A percentile compares a stretch with the other conserved stretches of the same genome.
Evolutionary conservation across 2,113 vertebrate species (phyloP).

Genomic region (Baryphthengus martii): DNA sequence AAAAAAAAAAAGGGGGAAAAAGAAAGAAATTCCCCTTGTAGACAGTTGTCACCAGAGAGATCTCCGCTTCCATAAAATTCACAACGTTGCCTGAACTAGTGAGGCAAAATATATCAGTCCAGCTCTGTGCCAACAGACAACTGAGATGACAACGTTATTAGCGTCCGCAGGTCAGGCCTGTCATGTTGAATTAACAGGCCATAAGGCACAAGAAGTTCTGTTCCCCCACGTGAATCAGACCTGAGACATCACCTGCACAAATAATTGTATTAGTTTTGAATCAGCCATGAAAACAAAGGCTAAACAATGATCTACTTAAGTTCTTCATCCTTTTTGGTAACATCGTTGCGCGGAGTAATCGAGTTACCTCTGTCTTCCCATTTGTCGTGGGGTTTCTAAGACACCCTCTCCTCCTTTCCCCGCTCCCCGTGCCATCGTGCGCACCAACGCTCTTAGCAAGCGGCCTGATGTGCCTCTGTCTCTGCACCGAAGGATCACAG

Average conservation of each 20-base stretch:
- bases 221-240: not conserved
- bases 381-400: not conserved
- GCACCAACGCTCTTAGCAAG: not conserved
- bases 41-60: not conserved
- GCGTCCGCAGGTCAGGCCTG: conserved; percentile 12
- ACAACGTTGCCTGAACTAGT: not conserved
- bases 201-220: not conserved
- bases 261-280: conserved; percentile 51
- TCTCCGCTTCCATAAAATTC: not conserved
- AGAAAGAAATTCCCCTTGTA: not conserved
- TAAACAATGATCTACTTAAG: conserved; percentile 38
- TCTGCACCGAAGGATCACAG: not conserved
- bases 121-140: not conserved
- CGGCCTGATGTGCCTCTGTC: not conserved
- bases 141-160: not conserved
- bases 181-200: conserved; percentile 14
- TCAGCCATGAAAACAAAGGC: conserved; percentile 31
- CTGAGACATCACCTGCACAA: conserved; percentile 48
- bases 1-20: rapidly evolving
- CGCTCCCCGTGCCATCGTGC: rapidly evolving
- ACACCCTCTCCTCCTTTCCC: not conserved
- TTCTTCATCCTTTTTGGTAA: conserved; percentile 31
- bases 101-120: not conserved
- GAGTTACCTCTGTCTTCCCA: not conserved
- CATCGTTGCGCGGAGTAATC: not conserved